A percentile compares a stretch with the other conserved stretches of the same genome.
Conservation (phyloP, 2,888 invertebrate genomes). For the Himalopsyche anomala region DNA sequence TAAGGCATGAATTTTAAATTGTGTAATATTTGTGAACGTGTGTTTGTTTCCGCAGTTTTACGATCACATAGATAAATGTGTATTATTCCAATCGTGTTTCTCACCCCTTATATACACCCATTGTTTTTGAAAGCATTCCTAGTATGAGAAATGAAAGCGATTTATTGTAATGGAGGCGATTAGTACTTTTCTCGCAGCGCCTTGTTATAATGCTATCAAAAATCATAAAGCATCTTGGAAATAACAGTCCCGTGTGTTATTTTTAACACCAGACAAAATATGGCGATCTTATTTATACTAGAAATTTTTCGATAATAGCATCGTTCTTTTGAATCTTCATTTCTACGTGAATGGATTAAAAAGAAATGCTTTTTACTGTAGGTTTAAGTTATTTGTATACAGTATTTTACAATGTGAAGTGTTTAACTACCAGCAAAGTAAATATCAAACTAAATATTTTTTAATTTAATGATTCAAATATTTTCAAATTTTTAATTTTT, state of each 20-base stretch:
- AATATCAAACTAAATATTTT: too few relatives aligned
- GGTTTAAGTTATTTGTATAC: too few relatives aligned
- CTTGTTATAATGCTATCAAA: conserved; percentile 13
- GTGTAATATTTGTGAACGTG: background rate
- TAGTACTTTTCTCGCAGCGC: background rate
- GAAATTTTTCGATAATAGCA: background rate
- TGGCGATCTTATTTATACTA: background rate
- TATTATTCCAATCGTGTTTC: background rate
- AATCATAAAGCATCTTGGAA: conserved; percentile 17
- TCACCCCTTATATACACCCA: background rate
- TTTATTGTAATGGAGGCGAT: background rate
- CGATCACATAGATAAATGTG: too few relatives aligned
- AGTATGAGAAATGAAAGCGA: background rate
- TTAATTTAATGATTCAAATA: too few relatives aligned
- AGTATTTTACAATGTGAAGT: too few relatives aligned
- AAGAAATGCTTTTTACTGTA: too few relatives aligned
- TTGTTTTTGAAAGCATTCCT: background rate
- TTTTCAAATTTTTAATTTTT: too few relatives aligned
- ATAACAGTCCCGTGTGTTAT: background rate
- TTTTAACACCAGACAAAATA: background rate
- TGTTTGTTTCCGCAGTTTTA: too few relatives aligned
- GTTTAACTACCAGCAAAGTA: too few relatives aligned
- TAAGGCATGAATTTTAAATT: background rate
- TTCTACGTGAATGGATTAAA: too few relatives aligned
- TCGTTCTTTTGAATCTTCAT: too few relatives aligned